Base-by-base conservation (phyloP, 2,113 vertebrate genomes). In the Capreolus pygargus region DNA sequence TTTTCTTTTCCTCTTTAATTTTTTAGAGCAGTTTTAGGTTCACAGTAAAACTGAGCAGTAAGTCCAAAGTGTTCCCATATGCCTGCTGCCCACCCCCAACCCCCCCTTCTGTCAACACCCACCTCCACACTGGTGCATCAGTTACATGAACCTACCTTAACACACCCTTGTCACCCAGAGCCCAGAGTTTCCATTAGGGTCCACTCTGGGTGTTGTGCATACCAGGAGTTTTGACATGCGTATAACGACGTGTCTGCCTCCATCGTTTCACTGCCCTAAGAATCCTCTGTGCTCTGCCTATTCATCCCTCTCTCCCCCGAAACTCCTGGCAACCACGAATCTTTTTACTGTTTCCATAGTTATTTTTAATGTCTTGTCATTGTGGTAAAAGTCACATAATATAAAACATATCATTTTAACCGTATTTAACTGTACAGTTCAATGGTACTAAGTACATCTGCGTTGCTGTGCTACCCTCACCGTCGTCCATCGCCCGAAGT, bases 331-430 rank as follows among this genome's bases (percentile, higher is more conserved):
- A 76, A n/a, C 52, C 82, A 93, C 10, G 27, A 45, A 27, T 84
- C 61, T 52, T 90, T 52, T 76, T 27, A 52, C 64, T 74, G 19
- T 76, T 84, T 64, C 88, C 81, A 95, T 45, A 64, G 67, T 85
- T 23, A 27, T 43, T 76, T 76, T 76, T 76, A 76, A 74, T 6
- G 0, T 76, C 27, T 84, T 76, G 23, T 43, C 43, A 43, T 43
- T 43, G 70, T 43, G 23, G 39, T 43, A 27, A 27, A 76, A 43
- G 70, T 76, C 70, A 43, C 70, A 43, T 76, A 14, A 43, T 76
- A 76, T 76, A 43, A 76, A 76, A 76, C 23, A 14, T 76, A 43
- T 13, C 10, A 0, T 43, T 43, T 76, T 43, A 76, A 76, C 23
- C 36, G 27, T 76, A 76, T 76, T 43, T 43, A 43, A 76, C 12